Percentiles rank a stretch among this genome's conserved stretches.
These are phyloP conservation scores for Bothrops jararaca DNA, from an alignment of 2,113 vertebrate species.

Conservation along the genomic window DNA sequence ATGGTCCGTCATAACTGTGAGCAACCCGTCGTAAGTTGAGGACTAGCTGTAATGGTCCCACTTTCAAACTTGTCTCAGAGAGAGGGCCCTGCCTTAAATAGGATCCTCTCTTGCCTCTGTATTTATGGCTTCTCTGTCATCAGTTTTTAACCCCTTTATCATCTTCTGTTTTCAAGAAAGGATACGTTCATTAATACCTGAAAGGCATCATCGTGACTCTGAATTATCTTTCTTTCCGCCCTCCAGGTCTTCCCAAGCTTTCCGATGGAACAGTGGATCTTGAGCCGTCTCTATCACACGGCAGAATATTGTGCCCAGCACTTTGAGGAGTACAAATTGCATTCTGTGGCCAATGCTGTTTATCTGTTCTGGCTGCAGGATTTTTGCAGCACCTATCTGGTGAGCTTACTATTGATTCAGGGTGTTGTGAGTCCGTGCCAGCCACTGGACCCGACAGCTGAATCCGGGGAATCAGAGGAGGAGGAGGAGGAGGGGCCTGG, in stretches of 20 bases:
- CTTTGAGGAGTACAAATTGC: constrained; percentile 71
- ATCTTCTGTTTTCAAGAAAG: not conserved
- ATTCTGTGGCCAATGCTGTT: constrained; percentile 65
- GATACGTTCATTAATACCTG: not conserved
- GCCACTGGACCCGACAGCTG: no score
- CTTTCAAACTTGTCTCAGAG: not conserved
- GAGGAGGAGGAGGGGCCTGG: no score
- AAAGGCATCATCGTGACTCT: not conserved
- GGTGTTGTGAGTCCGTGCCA: no score
- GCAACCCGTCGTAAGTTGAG: not conserved
- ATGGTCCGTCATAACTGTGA: not conserved
- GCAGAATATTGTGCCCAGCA: constrained; percentile 68
- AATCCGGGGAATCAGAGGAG: no score
- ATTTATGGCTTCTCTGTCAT: not conserved
- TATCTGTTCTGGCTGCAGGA: constrained; percentile 83
- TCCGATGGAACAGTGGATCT: constrained; percentile 81
- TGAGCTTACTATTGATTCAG: constrained; percentile 47
- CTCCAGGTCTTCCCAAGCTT: constrained; percentile 64
- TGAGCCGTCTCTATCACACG: constrained; percentile 74
- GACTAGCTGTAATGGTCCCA: not conserved
- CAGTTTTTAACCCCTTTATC: not conserved
- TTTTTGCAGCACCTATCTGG: constrained; percentile 85
- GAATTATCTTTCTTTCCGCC: not conserved
- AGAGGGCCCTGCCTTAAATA: not conserved
- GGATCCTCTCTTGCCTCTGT: not conserved